These are phyloP conservation scores for Orcinus orca DNA, from an alignment of 2,113 vertebrate species.

Conservation along the genomic window DNA sequence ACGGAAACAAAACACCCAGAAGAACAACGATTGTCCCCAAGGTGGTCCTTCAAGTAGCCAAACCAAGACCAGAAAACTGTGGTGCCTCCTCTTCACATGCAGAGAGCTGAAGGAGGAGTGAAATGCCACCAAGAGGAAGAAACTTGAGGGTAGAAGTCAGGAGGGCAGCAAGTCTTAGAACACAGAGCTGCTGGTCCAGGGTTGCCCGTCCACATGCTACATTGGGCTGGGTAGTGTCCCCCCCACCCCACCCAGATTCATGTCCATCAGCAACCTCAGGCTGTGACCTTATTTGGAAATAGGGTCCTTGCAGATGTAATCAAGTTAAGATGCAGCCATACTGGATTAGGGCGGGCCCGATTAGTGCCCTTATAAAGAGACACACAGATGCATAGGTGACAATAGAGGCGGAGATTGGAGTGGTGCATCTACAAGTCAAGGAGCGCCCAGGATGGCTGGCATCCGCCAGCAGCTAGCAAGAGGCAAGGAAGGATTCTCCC, in stretches of 20 bases:
- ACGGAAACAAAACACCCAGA: not conserved
- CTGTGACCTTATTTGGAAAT: not conserved
- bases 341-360: not conserved
- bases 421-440: not conserved
- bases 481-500: not conserved
- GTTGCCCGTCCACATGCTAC: not conserved
- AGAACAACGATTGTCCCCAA: not conserved
- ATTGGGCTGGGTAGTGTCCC: not conserved
- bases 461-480: not conserved
- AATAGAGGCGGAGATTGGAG: not conserved
- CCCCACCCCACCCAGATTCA: not conserved
- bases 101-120: not conserved
- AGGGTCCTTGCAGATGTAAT: not conserved
- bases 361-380: not conserved
- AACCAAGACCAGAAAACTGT: not conserved
- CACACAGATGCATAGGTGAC: fast-evolving
- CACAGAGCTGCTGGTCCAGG: not conserved
- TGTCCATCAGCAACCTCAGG: not conserved
- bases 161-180: not conserved
- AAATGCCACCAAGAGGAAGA: not conserved
- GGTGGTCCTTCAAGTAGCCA: not conserved
- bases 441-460: fast-evolving
- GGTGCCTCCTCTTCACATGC: not conserved
- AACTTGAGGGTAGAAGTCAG: not conserved
- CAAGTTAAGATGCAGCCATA: not conserved